A percentile compares a stretch with the other conserved stretches of the same genome.
These are phyloP conservation scores for Rhinoderma darwinii DNA, from an alignment of 2,113 vertebrate species.

Conservation along the genomic window DNA sequence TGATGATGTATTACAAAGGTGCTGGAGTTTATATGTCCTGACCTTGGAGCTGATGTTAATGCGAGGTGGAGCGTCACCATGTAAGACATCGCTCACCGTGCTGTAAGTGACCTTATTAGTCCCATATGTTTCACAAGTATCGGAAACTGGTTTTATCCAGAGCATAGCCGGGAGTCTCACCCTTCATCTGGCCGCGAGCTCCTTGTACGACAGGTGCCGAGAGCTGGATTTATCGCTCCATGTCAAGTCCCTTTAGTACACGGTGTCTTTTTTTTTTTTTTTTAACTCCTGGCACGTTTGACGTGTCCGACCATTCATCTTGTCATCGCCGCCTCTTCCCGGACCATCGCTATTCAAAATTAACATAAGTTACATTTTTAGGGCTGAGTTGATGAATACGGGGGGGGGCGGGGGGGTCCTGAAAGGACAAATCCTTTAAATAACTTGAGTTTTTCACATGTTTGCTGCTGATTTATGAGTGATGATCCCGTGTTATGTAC, in stretches of 20 bases:
- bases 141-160: slow-evolving; percentile 18
- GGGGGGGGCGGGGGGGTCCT: not conserved
- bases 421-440: not conserved
- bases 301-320: not conserved
- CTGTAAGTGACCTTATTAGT: not conserved
- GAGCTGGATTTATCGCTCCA: slow-evolving; percentile 9
- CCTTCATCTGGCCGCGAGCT: slow-evolving; percentile 17
- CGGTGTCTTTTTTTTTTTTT: not conserved
- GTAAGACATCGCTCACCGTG: not conserved
- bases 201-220: slow-evolving; percentile 20
- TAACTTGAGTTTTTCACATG: not conserved
- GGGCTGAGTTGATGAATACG: not conserved
- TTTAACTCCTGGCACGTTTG: not conserved
- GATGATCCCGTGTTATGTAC: not conserved
- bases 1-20: no score
- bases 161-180: not conserved
- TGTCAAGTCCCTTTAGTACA: not conserved
- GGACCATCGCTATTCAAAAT: not conserved
- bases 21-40: no score
- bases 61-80: not conserved
- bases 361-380: not conserved
- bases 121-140: slow-evolving; percentile 13
- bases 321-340: not conserved
- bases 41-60: no score
- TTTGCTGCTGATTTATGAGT: not conserved